Evolutionary conservation across 2,113 vertebrate genomes (phyloP), one percentile per base, ranked within the genome.

Genomic region (Vulpes vulpes): DNA sequence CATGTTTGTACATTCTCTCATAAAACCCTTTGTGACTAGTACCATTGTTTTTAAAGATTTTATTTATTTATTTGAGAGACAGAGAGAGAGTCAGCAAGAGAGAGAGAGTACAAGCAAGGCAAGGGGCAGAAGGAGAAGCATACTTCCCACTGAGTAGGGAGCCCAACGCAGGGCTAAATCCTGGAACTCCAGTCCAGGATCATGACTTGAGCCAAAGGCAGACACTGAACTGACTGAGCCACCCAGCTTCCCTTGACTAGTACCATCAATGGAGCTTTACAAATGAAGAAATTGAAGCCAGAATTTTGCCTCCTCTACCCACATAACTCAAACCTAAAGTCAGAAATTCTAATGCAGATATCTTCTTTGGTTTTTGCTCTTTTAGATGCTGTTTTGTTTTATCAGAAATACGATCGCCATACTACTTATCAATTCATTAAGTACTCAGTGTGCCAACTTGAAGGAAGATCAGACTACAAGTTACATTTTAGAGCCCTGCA

Each of bases 241-340:
- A 43, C 43, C 43, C 43, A 43, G 43, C 43, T 43, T 6, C 43
- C 43, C 43, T 43, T 43, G 32, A 83, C 84, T 19, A 55, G 11
- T 60, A 89, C 32, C 55, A 69, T 79, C n/a, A 82, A 23, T 8
- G 1, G 20, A 57, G 20, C 35, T 91, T 83, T 84, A 95, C 35
- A 95, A 62, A 64, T 76, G 80, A 92, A 90, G 74, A 93, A 73
- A 65, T 32, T 55, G 17, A 92, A 82, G 60, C 49, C 55, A 83
- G n/a, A 65, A 67, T 59, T n/a, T n/a, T 79, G 30, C 60, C 67
- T 87, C 15, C 4, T 82, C 17, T 4, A 8, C 9, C n/a, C 32
- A n/a, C 20, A 51, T 51, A 35, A 49, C 25, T 6, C 51, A 81
- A 11, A 25, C 74, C 69, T 32, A 55, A 94, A n/a, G 17, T 85